Evolutionary conservation across 1,140 invertebrate species (phyloP), one percentile per base, ranked within the genome.

Genomic region (Pseudomyrmex cubaensis): DNA sequence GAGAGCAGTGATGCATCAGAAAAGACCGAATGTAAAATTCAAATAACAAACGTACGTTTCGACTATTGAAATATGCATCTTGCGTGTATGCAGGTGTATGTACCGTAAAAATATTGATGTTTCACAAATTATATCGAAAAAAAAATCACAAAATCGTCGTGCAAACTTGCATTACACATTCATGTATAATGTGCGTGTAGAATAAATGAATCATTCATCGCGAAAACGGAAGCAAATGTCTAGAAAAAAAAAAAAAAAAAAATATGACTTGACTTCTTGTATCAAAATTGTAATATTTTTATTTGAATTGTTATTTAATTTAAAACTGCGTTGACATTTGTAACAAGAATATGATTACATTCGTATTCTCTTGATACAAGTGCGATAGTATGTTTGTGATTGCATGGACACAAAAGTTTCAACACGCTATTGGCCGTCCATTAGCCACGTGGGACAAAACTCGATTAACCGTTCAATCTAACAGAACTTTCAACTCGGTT

Each of bases 401-500:
- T 35, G 35, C 7, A 35, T 35, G 5, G 8, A 22, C 25, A 17
- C 35, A 2, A 46, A 35, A 35, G 35, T 35, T 57, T 56, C 2
- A n/a, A 46, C 35, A 7, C 15, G 73, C 25, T 82, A 75, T 87
- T 74, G 72, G 52, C 66, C 25, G 70, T 56, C 78, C 64, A 74
- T 86, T 87, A 87, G 56, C 72, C 84, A 57, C 80, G 48, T 70
- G 56, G 44, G 70, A 17, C 54, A 59, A 63, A 87, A 86, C 57
- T 86, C 52, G 56, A 85, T 87, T 86, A 83, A 78, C 54, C 64
- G 25, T 85, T 62, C 52, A 35, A 77, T 83, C 46, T 54, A 61
- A 35, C 52, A 54, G 46, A 85, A 86, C 78, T 86, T 76, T 77
- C 52, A 35, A 57, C 12, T 25, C 22, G n/a, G 20, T 35, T 13